Percentiles rank a stretch among this genome's conserved stretches.
Conservation (phyloP, 2,797 vertebrate genomes). For the Pseudopleuronectes americanus region DNA sequence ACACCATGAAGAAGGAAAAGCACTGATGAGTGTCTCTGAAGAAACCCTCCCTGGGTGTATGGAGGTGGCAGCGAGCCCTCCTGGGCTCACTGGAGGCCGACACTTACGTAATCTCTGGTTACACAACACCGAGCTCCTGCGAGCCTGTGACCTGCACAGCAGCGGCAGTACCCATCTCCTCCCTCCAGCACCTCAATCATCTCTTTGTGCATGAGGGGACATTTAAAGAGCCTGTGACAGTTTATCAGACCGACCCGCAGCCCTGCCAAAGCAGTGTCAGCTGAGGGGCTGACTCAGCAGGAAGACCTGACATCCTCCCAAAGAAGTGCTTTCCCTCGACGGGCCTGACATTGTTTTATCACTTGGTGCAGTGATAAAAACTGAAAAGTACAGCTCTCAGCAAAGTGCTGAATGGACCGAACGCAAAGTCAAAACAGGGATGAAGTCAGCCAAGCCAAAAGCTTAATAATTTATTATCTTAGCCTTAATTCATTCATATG, state of each 20-base stretch:
- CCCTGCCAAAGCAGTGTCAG: not conserved
- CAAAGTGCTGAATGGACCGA: not conserved
- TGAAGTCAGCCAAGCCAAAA: not conserved
- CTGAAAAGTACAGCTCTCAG: slow-evolving; percentile 1
- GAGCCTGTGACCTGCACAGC: slow-evolving; percentile 47
- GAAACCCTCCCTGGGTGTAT: slow-evolving; percentile 32
- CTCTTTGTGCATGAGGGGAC: slow-evolving; percentile 17
- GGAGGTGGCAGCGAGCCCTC: slow-evolving; percentile 54
- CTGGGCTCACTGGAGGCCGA: slow-evolving; percentile 42
- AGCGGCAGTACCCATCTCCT: slow-evolving; percentile 39
- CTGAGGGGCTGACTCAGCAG: slow-evolving; percentile 33
- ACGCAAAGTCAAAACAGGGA: not conserved
- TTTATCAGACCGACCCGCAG: not conserved
- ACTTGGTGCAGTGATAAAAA: slow-evolving; percentile 21
- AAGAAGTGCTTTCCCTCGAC: slow-evolving; percentile 10
- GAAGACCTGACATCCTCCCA: slow-evolving; percentile 18
- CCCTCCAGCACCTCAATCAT: slow-evolving; percentile 13
- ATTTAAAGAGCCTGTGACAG: slow-evolving; percentile 32
- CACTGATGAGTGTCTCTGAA: not conserved
- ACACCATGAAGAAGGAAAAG: not conserved
- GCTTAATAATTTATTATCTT: slow-evolving; percentile 6
- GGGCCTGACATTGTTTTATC: slow-evolving; percentile 34
- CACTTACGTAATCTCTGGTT: slow-evolving; percentile 69
- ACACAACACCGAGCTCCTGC: slow-evolving; percentile 65
- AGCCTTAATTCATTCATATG: not conserved